phyloP scores from a whole-genome alignment of 2,888 invertebrate species.

The Agrilus biguttatus region DNA sequence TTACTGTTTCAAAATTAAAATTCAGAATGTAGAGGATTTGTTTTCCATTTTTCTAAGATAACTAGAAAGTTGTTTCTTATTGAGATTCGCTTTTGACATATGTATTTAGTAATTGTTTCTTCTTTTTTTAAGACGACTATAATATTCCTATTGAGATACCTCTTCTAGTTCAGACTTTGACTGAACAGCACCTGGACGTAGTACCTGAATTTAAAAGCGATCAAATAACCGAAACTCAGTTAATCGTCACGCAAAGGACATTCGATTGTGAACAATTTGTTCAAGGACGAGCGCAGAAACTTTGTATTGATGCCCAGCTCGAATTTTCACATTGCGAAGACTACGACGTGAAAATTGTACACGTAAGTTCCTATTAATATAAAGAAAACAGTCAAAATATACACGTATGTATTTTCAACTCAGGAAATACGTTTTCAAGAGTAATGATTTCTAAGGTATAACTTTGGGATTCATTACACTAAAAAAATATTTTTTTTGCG shows the following conservation, averaged over 20 bases:
- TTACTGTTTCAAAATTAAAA: no score
- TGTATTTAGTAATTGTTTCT: no score
- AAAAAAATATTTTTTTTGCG: neutral
- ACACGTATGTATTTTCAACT: no score
- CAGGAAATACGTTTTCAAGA: no score
- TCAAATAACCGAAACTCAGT: slow-evolving; percentile 27
- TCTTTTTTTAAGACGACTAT: slow-evolving; percentile 25
- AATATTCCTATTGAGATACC: slow-evolving; percentile 32
- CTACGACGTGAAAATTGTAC: slow-evolving; percentile 30
- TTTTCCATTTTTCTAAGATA: slow-evolving; percentile 5
- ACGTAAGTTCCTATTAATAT: slow-evolving; percentile 18
- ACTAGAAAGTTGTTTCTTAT: no score
- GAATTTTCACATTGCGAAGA: slow-evolving; percentile 31
- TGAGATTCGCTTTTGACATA: no score
- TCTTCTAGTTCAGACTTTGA: slow-evolving; percentile 26
- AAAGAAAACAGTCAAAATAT: neutral
- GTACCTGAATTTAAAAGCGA: slow-evolving; percentile 29
- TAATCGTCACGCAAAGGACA: slow-evolving; percentile 29
- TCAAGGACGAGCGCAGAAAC: slow-evolving; percentile 27
- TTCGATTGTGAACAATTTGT: slow-evolving; percentile 33
- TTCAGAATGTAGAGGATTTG: no score
- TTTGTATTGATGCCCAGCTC: slow-evolving; percentile 27
- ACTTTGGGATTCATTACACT: neutral
- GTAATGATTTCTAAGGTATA: no score
- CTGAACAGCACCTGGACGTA: slow-evolving; percentile 28